These are phyloP conservation scores for Drosophila cyrtoloma DNA, from an alignment of 2,888 invertebrate species.

Conservation along the genomic window DNA sequence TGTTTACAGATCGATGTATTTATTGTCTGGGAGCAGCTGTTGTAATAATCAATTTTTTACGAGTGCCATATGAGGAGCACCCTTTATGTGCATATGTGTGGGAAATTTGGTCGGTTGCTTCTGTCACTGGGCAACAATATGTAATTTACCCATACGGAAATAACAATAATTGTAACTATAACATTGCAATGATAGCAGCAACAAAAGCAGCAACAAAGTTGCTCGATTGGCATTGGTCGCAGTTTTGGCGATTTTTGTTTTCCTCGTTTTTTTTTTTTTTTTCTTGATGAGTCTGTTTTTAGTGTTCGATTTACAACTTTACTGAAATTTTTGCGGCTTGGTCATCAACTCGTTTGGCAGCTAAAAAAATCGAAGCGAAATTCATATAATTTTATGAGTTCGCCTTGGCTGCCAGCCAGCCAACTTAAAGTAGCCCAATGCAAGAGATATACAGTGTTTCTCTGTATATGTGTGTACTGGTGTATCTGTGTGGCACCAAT, in stretches of 20 bases:
- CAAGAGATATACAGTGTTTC: conserved; percentile 11
- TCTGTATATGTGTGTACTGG: conserved; percentile 3
- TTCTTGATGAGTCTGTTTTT: conserved; percentile 24
- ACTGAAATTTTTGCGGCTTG: conserved; percentile 69
- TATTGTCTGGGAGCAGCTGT: conserved; percentile 23
- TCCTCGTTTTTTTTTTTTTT: conserved; percentile 24
- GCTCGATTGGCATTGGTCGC: conserved; percentile 65
- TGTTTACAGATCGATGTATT: neutral
- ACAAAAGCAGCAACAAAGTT: conserved; percentile 27
- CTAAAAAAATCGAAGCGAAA: conserved; percentile 40
- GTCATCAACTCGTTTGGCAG: conserved; percentile 70
- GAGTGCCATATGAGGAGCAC: conserved; percentile 25
- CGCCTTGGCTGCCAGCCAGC: conserved; percentile 37
- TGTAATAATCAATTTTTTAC: conserved; percentile 31
- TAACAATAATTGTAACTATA: conserved; percentile 73
- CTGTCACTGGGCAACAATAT: conserved; percentile 52
- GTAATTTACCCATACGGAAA: conserved; percentile 70
- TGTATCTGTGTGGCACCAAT: conserved; percentile 42
- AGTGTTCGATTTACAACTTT: conserved; percentile 69
- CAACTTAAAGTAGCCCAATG: conserved; percentile 58
- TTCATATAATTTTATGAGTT: conserved; percentile 53
- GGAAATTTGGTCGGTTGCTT: conserved; percentile 44
- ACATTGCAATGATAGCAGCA: conserved; percentile 59
- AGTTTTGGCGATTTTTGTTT: conserved; percentile 35
- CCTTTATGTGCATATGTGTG: conserved; percentile 40